Base-by-base conservation (phyloP, 2,797 vertebrate genomes). In the Varecia variegata region DNA sequence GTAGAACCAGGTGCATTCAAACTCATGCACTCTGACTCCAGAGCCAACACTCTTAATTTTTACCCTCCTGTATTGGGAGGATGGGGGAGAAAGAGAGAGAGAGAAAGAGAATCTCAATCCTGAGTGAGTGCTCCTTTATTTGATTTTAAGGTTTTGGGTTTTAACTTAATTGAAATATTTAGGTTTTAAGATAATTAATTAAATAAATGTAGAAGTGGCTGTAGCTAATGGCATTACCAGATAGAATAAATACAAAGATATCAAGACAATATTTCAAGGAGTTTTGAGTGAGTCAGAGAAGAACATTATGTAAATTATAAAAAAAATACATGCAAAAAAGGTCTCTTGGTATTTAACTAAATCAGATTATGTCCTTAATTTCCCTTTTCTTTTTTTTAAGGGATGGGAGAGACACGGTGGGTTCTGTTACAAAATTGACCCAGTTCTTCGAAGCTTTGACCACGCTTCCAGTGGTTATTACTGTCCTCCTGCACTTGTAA, bases 391-490 rank as follows among this genome's bases (percentile, higher is more conserved):
- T 97, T 97, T 97, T 98, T 98, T 98, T 89, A 98, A 99, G 99
- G 99, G 98, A 94, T 99, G 99, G 99, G 99, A 99, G 98, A 99
- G 99, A 97, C 99, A 99, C 60, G 98, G 99, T 82, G 97, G 98
- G 97, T 99, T 99, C 98, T 99, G 99, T 98, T 99, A 99, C 98
- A 99, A 97, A 93, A 98, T 99, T 94, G 99, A 99, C 25, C 98
- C 97, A 71, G 98, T 99, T 62, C 98, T 99, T 95, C 99, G 99
- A 98, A 99, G 95, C 93, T 99, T 98, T 97, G 98, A 99, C n/a
- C 98, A 99, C 2, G 99, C 99, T 43, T 97, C 98, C 89, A 98
- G 95, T 97, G 99, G 99, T 88, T 99, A 99, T 98, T 99, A 99
- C 98, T 99, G 99, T 98, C 99, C 99, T 88, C 98, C 99, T 89